A percentile compares a stretch with the other conserved stretches of the same genome.
Conservation (phyloP, 2,797 vertebrate species). For the Peromyscus eremicus region DNA sequence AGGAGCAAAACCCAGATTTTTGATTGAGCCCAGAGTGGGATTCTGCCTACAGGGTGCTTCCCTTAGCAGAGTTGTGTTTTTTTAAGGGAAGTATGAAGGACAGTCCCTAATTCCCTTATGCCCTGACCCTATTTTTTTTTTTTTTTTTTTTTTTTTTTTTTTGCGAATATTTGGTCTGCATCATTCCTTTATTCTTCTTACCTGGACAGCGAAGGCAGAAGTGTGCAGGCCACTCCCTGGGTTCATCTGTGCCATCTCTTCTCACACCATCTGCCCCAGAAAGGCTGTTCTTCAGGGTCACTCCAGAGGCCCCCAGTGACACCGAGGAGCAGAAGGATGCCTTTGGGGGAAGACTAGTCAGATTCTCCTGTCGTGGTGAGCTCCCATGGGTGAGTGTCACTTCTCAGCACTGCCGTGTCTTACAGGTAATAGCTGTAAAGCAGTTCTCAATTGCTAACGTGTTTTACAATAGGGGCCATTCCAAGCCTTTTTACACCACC, state of each 20-base stretch:
- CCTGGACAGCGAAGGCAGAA: background rate
- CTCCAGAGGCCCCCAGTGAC: background rate
- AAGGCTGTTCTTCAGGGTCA: too few species aligned
- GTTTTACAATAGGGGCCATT: background rate
- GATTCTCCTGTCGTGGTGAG: accelerated
- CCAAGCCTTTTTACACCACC: background rate
- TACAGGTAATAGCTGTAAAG: background rate
- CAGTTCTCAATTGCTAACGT: background rate
- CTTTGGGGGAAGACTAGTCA: background rate
- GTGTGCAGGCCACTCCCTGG: background rate
- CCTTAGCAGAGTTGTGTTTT: background rate
- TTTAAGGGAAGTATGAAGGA: slow-evolving; percentile 42
- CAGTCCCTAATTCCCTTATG: background rate
- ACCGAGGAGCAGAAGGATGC: background rate
- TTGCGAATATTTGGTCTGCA: background rate
- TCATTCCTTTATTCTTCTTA: background rate
- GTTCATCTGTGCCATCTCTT: background rate
- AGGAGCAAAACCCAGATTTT: background rate
- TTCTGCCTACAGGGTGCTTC: background rate
- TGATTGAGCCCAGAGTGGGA: background rate
- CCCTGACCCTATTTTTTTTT: background rate
- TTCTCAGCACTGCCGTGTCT: background rate
- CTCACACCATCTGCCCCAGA: background rate
- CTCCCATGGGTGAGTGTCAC: background rate
- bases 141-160: slow-evolving; percentile 40